Base-by-base conservation (phyloP, 2,797 vertebrate genomes). In the Carduelis carduelis region DNA sequence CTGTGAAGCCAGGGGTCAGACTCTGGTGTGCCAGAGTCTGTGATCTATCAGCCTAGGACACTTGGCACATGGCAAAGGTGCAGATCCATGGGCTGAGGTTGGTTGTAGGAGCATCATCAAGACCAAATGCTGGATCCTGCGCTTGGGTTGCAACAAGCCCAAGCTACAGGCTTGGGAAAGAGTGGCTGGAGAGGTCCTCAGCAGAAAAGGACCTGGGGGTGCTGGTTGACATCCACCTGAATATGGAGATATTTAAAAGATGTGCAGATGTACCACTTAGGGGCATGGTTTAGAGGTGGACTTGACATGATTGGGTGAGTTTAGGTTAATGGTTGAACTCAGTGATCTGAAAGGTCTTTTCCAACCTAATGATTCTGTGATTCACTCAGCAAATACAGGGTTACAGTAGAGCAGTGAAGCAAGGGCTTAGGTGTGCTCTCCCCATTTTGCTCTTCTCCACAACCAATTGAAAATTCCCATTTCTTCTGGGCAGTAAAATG, bases 371-470 rank as follows among this genome's bases (percentile, higher is more conserved):
- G 22, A 14, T n/a, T 75, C 41, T 57, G 3, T 64, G 15, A 50
- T 57, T 82, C 24, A 24, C 60, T 94, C 61, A 59, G 49, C 53
- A 86, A 85, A 81, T 34, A 12, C 14, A 89, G 43, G 60, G 57
- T 83, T 77, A 49, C 44, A 75, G 19, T 24, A 57, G 34, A 61
- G 44, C 41, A 83, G 49, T 43, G 26, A 53, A 85, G 39, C 57
- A 81, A 83, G 41, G 19, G 39, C 41, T 94, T 4, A 14, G 39
- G 20, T 55, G 49, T 47, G 21, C 37, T 72, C 11, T 72, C 20
- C 17, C 11, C 14, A 59, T 71, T 70, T 77, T 57, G 14, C 24
- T 70, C 24, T 89, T 87, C 46, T 56, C 35, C 24, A 35, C 28
- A 83, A 18, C 41, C 8, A 74, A 5, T 12, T 53, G 44, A 93